phyloP scores from a whole-genome alignment of 1,140 invertebrate genomes.

The Apis dorsata region DNA sequence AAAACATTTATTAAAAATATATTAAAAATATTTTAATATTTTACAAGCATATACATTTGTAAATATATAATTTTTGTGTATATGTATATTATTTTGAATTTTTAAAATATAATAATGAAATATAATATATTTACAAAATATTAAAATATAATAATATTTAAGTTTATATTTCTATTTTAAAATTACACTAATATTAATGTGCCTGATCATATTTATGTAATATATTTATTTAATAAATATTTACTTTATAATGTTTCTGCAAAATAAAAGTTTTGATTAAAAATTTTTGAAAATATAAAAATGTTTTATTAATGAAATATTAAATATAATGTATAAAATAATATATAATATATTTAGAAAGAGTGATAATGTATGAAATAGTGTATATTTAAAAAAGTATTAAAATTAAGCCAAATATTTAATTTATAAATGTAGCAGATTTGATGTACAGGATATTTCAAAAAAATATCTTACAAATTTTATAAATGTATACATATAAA shows the following conservation, averaged over 20 bases:
- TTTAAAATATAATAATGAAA: conserved; percentile 22
- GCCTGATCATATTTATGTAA: conserved; percentile 46
- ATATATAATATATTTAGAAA: neutral
- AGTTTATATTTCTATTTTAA: conserved; percentile 23
- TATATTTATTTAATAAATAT: conserved; percentile 15
- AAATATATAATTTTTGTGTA: conserved; percentile 52
- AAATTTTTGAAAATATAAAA: conserved; percentile 5
- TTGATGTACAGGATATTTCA: conserved; percentile 1
- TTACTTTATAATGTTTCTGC: neutral
- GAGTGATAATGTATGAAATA: neutral
- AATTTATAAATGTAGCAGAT: conserved; percentile 10
- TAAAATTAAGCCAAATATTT: conserved; percentile 31
- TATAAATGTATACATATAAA: conserved; percentile 38
- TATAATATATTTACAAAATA: conserved; percentile 20
- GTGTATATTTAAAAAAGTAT: conserved; percentile 7
- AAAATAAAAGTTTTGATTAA: neutral
- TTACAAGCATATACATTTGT: conserved; percentile 21
- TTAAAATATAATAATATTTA: conserved; percentile 33
- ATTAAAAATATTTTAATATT: neutral
- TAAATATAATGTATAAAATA: conserved; percentile 10
- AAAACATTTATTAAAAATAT: neutral
- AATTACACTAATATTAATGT: conserved; percentile 16
- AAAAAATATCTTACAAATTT: conserved; percentile 41
- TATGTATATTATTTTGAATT: conserved; percentile 29
- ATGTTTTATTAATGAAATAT: conserved; percentile 6